Evolutionary conservation across 2,113 vertebrate genomes (phyloP).

Genomic region (Anas platyrhynchos): DNA sequence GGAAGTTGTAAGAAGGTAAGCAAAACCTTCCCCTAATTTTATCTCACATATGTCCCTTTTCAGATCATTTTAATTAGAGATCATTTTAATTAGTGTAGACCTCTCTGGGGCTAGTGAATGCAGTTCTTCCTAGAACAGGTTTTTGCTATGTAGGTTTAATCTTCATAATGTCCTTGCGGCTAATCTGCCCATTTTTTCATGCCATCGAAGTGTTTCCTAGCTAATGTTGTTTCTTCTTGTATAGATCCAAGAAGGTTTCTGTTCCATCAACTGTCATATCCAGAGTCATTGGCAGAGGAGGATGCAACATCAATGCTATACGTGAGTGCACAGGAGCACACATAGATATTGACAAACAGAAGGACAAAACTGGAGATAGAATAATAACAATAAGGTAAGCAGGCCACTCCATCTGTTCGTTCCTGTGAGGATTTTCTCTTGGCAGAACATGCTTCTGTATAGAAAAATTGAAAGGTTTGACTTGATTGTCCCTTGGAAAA

Average conservation of each 20-base stretch:
- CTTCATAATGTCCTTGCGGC: not conserved
- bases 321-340: conserved; percentile 97
- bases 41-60: not conserved
- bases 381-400: conserved; percentile 97
- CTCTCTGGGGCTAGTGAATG: not conserved
- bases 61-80: not conserved
- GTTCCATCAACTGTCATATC: conserved; percentile 98
- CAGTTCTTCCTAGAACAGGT: too few species aligned
- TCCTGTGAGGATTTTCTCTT: accelerated
- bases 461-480: not conserved
- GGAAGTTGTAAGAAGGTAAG: conserved; percentile 95
- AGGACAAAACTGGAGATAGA: conserved; percentile 98
- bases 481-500: not conserved
- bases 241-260: conserved; percentile 97
- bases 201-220: not conserved
- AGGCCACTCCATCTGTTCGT: accelerated
- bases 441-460: accelerated
- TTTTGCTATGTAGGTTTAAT: accelerated
- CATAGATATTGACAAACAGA: conserved; percentile 99
- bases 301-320: conserved; percentile 98
- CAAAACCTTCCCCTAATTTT: not conserved
- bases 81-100: not conserved
- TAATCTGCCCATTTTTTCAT: not conserved
- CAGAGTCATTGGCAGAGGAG: conserved; percentile 97
- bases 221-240: not conserved